Evolutionary conservation across 2,113 vertebrate species (phyloP).

Genomic region (Anhinga anhinga): DNA sequence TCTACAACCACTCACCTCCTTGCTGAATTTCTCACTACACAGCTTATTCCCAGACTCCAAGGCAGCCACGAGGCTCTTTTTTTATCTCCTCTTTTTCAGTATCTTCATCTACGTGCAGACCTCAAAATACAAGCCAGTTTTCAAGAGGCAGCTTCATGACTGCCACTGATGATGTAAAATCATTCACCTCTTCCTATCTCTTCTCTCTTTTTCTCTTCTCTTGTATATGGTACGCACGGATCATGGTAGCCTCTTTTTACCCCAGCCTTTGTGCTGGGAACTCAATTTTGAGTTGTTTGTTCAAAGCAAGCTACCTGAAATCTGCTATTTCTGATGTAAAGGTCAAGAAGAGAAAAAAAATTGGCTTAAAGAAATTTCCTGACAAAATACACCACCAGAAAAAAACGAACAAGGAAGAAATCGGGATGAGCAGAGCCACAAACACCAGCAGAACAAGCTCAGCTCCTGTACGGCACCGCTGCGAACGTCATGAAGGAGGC

Average conservation of each 20-base stretch:
- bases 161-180: not conserved
- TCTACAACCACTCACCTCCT: not conserved
- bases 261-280: not conserved
- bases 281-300: conserved; percentile 23
- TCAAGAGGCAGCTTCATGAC: not conserved
- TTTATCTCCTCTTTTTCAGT: not conserved
- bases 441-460: not conserved
- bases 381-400: not conserved
- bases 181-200: not conserved
- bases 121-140: not conserved
- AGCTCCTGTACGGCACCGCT: not conserved
- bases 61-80: not conserved
- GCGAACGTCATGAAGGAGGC: not conserved
- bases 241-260: not conserved
- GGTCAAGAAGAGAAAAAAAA: not conserved
- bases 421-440: not conserved
- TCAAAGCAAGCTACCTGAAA: not conserved
- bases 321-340: not conserved
- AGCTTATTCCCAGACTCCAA: not conserved
- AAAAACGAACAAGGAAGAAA: not conserved
- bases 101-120: not conserved
- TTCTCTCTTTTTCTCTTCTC: not conserved
- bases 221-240: not conserved
- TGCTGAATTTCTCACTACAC: not conserved
- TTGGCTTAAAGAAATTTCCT: not conserved